Evolutionary conservation across 2,113 vertebrate genomes (phyloP).

Genomic region (Chitala chitala): DNA sequence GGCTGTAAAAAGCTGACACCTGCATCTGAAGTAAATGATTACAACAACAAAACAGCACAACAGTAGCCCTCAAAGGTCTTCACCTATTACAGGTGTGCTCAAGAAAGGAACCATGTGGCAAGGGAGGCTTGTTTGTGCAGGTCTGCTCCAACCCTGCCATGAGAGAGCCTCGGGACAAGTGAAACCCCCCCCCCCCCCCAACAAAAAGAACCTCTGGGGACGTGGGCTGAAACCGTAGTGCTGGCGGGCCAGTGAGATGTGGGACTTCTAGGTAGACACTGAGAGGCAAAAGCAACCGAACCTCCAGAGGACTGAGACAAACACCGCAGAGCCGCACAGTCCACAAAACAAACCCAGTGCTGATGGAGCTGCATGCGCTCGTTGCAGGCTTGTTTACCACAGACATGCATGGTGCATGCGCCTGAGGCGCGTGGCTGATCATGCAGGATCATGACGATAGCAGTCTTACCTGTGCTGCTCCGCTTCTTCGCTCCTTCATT

Average conservation of each 20-base stretch:
- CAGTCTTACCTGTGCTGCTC: conserved; percentile 15
- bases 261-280: too few species aligned
- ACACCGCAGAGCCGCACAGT: too few species aligned
- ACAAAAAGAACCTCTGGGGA: too few species aligned
- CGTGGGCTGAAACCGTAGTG: too few species aligned
- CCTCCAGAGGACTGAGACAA: neutral
- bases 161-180: conserved; percentile 14
- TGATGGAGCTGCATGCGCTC: neutral
- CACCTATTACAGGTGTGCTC: neutral
- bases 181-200: too few species aligned
- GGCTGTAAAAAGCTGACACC: neutral
- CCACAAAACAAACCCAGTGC: too few species aligned
- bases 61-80: neutral
- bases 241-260: too few species aligned
- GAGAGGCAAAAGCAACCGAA: conserved; percentile 6
- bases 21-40: neutral
- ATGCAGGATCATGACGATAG: neutral
- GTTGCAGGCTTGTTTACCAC: neutral
- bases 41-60: neutral
- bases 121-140: conserved; percentile 31
- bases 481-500: too few species aligned
- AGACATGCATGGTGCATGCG: neutral
- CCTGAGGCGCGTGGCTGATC: too few species aligned
- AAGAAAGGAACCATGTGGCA: conserved; percentile 25
- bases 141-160: conserved; percentile 2